A percentile compares a stretch with the other conserved stretches of the same genome.
Conservation (phyloP, 2,888 invertebrate genomes). For the Dascillus cervinus region DNA sequence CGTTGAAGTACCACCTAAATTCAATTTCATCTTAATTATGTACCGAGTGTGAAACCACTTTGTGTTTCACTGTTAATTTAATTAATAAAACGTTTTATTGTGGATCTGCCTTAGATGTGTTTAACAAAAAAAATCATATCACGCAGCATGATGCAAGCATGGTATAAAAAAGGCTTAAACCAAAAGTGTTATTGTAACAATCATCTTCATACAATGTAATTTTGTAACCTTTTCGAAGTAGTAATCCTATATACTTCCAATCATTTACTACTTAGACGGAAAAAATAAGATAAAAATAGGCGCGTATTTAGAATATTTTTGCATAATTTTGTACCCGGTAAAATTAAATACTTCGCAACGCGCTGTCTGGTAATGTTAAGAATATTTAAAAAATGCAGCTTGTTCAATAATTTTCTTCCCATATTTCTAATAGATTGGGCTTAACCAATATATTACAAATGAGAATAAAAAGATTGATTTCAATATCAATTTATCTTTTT, state of each 20-base stretch:
- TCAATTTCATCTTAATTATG: no score
- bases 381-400: no score
- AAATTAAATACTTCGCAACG: conserved; percentile 8
- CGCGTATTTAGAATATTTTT: conserved; percentile 17
- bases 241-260: conserved; percentile 12
- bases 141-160: not conserved
- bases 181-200: conserved; percentile 14
- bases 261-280: conserved; percentile 13
- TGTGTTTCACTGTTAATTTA: no score
- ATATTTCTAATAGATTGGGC: no score
- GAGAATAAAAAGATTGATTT: not conserved
- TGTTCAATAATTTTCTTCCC: no score
- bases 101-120: not conserved
- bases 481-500: no score
- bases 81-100: no score
- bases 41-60: no score
- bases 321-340: conserved; percentile 13
- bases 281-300: conserved; percentile 4
- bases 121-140: not conserved
- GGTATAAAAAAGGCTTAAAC: conserved; percentile 1
- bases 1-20: no score
- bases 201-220: conserved; percentile 14
- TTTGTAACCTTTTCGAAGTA: conserved; percentile 2
- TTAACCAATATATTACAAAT: not conserved
- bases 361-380: conserved; percentile 12